These are phyloP conservation scores for Sibirionetta formosa DNA, from an alignment of 2,797 vertebrate species.

Conservation along the genomic window DNA sequence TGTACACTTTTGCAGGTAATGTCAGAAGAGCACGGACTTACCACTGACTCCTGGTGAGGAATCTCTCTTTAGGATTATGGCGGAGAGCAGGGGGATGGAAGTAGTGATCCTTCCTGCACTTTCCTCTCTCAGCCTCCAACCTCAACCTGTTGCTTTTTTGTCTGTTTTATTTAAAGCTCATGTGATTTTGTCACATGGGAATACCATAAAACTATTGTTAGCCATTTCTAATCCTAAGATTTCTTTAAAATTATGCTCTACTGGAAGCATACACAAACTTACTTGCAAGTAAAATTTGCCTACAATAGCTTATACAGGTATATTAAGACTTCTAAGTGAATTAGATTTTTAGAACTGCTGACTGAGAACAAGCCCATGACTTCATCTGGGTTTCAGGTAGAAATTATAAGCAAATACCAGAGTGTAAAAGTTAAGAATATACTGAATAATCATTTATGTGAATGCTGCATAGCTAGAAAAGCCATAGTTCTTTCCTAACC, in stretches of 20 bases:
- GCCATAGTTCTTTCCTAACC: neutral
- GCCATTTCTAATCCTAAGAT: neutral
- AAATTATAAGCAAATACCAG: neutral
- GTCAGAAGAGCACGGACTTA: neutral
- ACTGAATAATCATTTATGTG: neutral
- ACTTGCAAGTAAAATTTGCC: neutral
- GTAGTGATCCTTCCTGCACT: fast-evolving
- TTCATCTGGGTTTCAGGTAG: neutral
- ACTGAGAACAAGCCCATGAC: neutral
- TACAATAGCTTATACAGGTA: neutral
- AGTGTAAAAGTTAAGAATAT: neutral
- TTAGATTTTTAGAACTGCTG: neutral
- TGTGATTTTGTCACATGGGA: neutral
- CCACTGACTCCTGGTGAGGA: neutral
- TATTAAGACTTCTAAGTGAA: neutral
- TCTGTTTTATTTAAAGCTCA: neutral
- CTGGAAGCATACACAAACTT: neutral
- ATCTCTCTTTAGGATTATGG: neutral
- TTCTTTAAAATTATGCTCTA: neutral
- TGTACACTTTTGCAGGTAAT: neutral
- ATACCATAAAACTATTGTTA: neutral
- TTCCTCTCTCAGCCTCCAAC: neutral
- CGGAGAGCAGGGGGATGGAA: neutral
- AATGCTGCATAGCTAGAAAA: neutral
- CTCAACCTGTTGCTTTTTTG: neutral